phyloP scores from a whole-genome alignment of 92 coral and sea anemone species.

The Chrysogorgia sp. region DNA sequence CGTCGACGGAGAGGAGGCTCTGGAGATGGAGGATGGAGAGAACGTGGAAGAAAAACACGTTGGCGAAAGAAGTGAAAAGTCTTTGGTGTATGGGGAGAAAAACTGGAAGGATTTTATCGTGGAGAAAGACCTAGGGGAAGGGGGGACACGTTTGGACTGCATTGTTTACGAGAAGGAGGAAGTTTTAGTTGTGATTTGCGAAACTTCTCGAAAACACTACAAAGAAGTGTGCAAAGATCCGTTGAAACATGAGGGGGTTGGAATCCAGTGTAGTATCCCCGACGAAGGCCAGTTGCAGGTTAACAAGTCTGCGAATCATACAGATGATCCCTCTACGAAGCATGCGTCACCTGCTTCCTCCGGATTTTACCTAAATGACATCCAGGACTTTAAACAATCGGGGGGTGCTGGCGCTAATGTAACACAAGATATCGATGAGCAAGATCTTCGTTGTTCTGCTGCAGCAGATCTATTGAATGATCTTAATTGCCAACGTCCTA shows the following conservation, averaged over 20 bases:
- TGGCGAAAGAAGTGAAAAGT: constrained; percentile 24
- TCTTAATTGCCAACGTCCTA: neutral
- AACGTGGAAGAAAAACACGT: constrained; percentile 22
- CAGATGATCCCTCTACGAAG: neutral
- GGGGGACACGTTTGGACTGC: constrained; percentile 14
- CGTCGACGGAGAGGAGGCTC: neutral
- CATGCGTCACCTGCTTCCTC: neutral
- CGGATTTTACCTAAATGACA: neutral
- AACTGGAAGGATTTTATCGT: constrained; percentile 10
- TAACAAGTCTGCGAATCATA: neutral
- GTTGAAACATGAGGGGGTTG: too few species aligned
- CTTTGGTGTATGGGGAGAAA: neutral
- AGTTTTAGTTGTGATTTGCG: constrained; percentile 18
- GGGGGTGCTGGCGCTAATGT: neutral
- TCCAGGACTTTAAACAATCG: neutral
- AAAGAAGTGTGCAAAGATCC: constrained; percentile 18
- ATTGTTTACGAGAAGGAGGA: constrained; percentile 37
- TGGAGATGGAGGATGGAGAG: neutral
- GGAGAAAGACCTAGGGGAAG: constrained; percentile 12
- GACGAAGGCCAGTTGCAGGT: neutral
- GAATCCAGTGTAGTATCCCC: neutral
- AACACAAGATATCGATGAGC: neutral
- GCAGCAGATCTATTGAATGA: neutral
- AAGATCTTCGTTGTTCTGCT: neutral
- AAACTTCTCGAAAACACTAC: constrained; percentile 12